Conservation (phyloP, 2,888 invertebrate genomes). For the Acanthosepion esculentum region DNA sequence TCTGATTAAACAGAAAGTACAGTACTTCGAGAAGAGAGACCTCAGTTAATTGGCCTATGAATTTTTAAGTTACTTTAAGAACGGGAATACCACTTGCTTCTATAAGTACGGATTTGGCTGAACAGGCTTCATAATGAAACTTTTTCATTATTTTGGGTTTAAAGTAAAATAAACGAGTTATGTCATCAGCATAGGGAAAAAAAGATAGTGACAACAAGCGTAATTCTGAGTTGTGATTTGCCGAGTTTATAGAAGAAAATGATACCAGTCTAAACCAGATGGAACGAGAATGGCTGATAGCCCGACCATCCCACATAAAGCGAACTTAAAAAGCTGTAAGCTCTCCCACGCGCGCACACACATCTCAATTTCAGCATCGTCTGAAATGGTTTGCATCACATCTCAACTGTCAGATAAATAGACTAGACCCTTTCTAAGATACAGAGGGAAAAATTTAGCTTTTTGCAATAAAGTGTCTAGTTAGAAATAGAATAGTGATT, state of each 20-base stretch:
- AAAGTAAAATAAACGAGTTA: too few relatives aligned
- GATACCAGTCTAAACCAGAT: not conserved
- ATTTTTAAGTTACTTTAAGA: not conserved
- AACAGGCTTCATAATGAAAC: not conserved
- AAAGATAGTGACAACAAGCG: too few relatives aligned
- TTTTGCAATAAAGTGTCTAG: too few relatives aligned
- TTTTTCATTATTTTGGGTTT: not conserved
- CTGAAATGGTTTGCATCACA: not conserved
- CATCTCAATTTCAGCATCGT: not conserved
- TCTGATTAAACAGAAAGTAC: not conserved
- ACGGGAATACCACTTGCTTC: not conserved
- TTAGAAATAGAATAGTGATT: too few relatives aligned
- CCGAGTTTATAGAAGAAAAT: not conserved
- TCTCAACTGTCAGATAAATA: not conserved
- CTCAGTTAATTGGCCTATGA: not conserved
- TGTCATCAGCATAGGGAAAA: too few relatives aligned
- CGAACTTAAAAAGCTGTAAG: not conserved
- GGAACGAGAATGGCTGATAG: not conserved
- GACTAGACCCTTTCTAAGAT: not conserved
- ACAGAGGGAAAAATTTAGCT: too few relatives aligned
- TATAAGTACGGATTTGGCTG: not conserved
- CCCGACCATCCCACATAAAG: not conserved
- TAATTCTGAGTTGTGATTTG: too few relatives aligned
- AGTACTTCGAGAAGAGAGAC: not conserved
- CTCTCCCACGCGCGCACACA: conserved; percentile 1